Percentiles rank a stretch among this genome's conserved stretches.
phyloP scores from a whole-genome alignment of 2,888 invertebrate species.

The Drepana falcataria region DNA sequence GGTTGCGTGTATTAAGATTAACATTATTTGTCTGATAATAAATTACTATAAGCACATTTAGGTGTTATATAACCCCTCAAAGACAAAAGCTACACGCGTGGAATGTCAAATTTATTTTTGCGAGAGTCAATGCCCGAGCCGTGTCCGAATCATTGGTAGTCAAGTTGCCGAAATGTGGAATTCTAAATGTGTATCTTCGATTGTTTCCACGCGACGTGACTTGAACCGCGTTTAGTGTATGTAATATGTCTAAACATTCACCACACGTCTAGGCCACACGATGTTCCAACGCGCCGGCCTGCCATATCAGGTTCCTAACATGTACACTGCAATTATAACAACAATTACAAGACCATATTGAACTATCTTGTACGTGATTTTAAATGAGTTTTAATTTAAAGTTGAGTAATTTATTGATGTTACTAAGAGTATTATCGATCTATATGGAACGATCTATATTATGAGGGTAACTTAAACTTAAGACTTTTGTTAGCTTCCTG shows the following conservation, averaged over 20 bases:
- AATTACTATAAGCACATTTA: no score
- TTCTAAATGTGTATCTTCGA: constrained; percentile 17
- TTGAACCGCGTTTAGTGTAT: constrained; percentile 16
- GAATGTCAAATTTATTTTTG: neutral
- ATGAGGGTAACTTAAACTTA: no score
- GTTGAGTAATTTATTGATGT: no score
- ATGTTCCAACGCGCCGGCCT: constrained; percentile 44
- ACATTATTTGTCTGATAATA: no score
- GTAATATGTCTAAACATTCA: constrained; percentile 34
- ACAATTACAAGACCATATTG: neutral
- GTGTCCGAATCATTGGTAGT: neutral
- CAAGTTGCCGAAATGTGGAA: neutral
- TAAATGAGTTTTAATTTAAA: neutral
- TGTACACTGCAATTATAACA: constrained; percentile 3
- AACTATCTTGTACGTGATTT: neutral
- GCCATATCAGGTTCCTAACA: constrained; percentile 30
- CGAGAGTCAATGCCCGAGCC: neutral
- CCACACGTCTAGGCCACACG: constrained; percentile 42
- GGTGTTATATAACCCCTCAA: no score
- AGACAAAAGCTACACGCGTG: neutral
- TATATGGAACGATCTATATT: no score
- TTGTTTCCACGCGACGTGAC: constrained; percentile 40
- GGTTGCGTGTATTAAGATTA: no score
- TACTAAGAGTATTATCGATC: no score
- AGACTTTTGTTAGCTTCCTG: no score